Evolutionary conservation across 2,888 invertebrate genomes (phyloP).

Genomic region (Zygothrica quintamaculata): DNA sequence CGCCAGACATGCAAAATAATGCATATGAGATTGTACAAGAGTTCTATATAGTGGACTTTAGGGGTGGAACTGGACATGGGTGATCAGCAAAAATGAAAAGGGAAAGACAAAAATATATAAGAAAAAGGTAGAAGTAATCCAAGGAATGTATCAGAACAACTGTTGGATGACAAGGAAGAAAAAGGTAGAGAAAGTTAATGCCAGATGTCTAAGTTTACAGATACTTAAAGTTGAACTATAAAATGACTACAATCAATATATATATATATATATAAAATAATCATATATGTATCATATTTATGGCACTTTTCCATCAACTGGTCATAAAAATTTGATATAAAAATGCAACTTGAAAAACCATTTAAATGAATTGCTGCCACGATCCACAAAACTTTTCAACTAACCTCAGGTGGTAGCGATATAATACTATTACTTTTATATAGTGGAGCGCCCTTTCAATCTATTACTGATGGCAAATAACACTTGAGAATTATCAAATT

Average conservation of each 20-base stretch:
- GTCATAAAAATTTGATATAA: slow-evolving; percentile 71
- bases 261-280: slow-evolving; percentile 31
- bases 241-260: slow-evolving; percentile 10
- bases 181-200: not conserved
- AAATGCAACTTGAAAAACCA: slow-evolving; percentile 57
- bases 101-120: slow-evolving; percentile 22
- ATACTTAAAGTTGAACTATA: not conserved
- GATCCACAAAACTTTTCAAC: slow-evolving; percentile 34
- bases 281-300: slow-evolving; percentile 42
- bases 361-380: slow-evolving; percentile 58
- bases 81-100: slow-evolving; percentile 13
- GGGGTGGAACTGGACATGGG: slow-evolving; percentile 59
- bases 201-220: not conserved
- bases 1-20: slow-evolving; percentile 79
- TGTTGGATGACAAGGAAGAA: slow-evolving; percentile 8
- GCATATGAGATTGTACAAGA: slow-evolving; percentile 66
- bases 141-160: slow-evolving; percentile 26
- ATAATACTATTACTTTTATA: slow-evolving; percentile 30
- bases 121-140: slow-evolving; percentile 3
- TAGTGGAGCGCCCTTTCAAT: slow-evolving; percentile 1
- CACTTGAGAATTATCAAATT: slow-evolving; percentile 74
- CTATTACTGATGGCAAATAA: slow-evolving; percentile 24
- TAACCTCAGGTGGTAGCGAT: slow-evolving; percentile 39
- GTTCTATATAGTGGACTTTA: slow-evolving; percentile 30
- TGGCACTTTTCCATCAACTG: slow-evolving; percentile 66